Percentiles rank a stretch among this genome's conserved stretches.
These are phyloP conservation scores for Eupithecia inturbata DNA, from an alignment of 2,888 invertebrate genomes.

Conservation along the genomic window DNA sequence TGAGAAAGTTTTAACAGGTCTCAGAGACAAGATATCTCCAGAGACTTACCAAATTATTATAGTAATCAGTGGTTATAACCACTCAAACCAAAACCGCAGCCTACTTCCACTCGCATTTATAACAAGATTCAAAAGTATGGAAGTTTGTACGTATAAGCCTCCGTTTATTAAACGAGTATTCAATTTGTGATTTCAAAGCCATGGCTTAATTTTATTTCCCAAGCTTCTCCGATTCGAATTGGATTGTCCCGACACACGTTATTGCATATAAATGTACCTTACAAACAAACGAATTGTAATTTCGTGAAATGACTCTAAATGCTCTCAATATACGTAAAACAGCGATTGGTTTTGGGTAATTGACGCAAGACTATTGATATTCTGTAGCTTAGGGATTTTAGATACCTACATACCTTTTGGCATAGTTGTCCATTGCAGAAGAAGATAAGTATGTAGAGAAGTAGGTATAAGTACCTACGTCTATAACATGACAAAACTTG, in stretches of 20 bases:
- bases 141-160: conserved; percentile 15
- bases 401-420: not conserved
- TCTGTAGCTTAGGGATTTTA: not conserved
- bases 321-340: conserved; percentile 22
- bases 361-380: conserved; percentile 23
- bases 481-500: not conserved
- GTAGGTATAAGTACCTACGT: not conserved
- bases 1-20: not conserved
- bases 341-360: conserved; percentile 20
- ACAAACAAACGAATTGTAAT: conserved; percentile 32
- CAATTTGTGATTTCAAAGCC: conserved; percentile 39
- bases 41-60: not conserved
- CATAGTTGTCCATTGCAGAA: not conserved
- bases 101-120: not conserved
- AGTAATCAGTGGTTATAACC: not conserved
- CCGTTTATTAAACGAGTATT: conserved; percentile 15
- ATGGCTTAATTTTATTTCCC: conserved; percentile 44
- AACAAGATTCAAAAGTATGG: conserved; percentile 8
- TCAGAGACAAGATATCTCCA: not conserved
- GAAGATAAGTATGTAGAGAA: not conserved
- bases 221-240: conserved; percentile 40
- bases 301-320: conserved; percentile 22
- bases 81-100: not conserved
- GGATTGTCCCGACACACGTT: conserved; percentile 45
- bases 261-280: conserved; percentile 38